Evolutionary conservation across 2,797 vertebrate species (phyloP).

Genomic region (Bovichtus variegatus): DNA sequence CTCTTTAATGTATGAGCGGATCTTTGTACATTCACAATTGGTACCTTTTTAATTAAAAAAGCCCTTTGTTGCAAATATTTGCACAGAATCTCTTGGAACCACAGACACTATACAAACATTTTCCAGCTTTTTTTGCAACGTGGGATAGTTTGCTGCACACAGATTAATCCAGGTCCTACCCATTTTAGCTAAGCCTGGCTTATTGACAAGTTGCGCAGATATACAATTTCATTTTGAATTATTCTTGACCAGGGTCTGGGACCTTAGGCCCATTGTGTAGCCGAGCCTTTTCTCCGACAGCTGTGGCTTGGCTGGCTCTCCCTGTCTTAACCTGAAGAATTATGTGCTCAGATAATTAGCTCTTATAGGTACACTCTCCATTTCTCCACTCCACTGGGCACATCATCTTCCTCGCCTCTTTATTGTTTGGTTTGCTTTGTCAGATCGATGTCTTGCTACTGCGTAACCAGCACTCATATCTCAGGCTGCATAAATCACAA

Average conservation of each 20-base stretch:
- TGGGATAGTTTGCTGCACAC: conserved; percentile 22
- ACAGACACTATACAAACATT: neutral
- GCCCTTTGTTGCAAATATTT: conserved; percentile 4
- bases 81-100: neutral
- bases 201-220: conserved; percentile 35
- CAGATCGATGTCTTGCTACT: conserved; percentile 90
- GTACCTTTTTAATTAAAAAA: neutral
- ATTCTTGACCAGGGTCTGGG: conserved; percentile 62
- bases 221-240: conserved; percentile 57
- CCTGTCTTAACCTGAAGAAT: conserved; percentile 90
- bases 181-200: conserved; percentile 24
- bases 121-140: conserved; percentile 15
- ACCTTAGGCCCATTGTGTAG: conserved; percentile 69
- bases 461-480: conserved; percentile 89
- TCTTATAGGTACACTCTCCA: conserved; percentile 89
- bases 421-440: conserved; percentile 91
- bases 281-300: conserved; percentile 68
- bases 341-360: conserved; percentile 89
- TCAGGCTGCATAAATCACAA: conserved; percentile 88
- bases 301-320: conserved; percentile 76
- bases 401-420: conserved; percentile 90
- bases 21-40: neutral
- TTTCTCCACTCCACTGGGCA: conserved; percentile 89
- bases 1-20: neutral
- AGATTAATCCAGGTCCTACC: conserved; percentile 31